Evolutionary conservation across 2,888 invertebrate genomes (phyloP), one percentile per base, ranked within the genome.

Genomic region (Plemyria rubiginata): DNA sequence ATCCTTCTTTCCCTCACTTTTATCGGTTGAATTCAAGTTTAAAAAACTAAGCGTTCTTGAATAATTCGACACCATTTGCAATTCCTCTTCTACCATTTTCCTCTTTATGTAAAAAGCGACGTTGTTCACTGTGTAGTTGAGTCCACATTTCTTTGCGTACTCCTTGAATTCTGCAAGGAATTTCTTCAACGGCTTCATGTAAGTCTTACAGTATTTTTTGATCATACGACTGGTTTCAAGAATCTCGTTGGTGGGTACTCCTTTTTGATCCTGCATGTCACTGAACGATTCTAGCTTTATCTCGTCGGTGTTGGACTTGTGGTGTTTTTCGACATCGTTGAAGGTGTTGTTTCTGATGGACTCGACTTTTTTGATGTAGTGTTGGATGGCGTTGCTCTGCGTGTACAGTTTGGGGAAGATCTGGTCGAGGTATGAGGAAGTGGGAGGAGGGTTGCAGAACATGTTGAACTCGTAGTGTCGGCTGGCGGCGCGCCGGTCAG

Each of bases 401-500:
- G 72, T 59, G 73, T 87, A 87, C 0, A 88, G 77, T 1, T 75
- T 68, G 0, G 88, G 86, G 70, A 79, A 85, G 66, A 75, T 22
- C 4, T 60, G 46, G 0, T 55, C 58, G 13, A 83, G 72, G 66
- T 70, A 85, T 4, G 65, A n/a, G 0, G 86, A 82, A 1, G 67
- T 70, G 0, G 86, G 84, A 0, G 88, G 86, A 0, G 69, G 69
- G n/a, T 71, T 74, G 12, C 70, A 62, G 61, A 85, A 79, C 46
- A 88, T 76, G 16, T 79, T 70, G 68, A 83, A 80, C 58, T 88
- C 88, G 60, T 74, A 76, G 29, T 78, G 75, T 4, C 86, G 83
- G 70, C 88, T 88, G 15, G 69, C 32, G 0, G 80, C 76, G 3
- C 86, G 76, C 2, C 68, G 67, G 32, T 80, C 78, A 0, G 72